A percentile compares a stretch with the other conserved stretches of the same genome.
Conservation (phyloP, 2,113 vertebrate species). For the Emydura subglobosa region DNA sequence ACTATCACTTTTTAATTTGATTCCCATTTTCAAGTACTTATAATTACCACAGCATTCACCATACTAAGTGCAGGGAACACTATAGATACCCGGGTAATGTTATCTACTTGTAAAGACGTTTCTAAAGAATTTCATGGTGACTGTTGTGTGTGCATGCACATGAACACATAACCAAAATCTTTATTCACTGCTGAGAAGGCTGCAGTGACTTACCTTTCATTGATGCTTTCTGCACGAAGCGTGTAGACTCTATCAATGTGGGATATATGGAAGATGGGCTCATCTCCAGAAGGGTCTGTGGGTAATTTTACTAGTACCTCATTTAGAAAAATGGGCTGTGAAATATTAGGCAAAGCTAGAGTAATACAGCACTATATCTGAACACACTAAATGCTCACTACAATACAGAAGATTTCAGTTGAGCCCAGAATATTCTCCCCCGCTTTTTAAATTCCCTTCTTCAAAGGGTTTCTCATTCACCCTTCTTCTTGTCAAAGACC, state of each 20-base stretch:
- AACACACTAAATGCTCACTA: neutral
- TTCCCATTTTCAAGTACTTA: neutral
- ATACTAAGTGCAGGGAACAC: neutral
- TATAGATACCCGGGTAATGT: neutral
- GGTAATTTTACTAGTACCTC: constrained; percentile 98
- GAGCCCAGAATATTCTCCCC: neutral
- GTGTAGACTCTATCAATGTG: constrained; percentile 99
- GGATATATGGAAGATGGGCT: constrained; percentile 98
- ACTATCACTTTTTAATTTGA: neutral
- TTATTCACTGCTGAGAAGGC: neutral
- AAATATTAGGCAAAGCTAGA: constrained; percentile 64
- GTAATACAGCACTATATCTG: neutral
- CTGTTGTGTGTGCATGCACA: neutral
- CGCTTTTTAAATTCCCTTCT: neutral
- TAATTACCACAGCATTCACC: neutral
- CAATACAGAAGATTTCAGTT: neutral
- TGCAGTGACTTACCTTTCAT: constrained; percentile 86
- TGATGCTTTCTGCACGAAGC: constrained; percentile 95
- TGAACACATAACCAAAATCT: neutral
- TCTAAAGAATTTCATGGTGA: neutral
- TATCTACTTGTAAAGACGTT: neutral
- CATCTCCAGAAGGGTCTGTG: constrained; percentile 97
- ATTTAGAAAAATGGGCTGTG: constrained; percentile 97
- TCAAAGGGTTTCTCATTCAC: neutral
- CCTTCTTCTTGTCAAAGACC: neutral